A percentile compares a stretch with the other conserved stretches of the same genome.
Conservation (phyloP, 2,888 invertebrate genomes). For the Chymomyza fuscimana region DNA sequence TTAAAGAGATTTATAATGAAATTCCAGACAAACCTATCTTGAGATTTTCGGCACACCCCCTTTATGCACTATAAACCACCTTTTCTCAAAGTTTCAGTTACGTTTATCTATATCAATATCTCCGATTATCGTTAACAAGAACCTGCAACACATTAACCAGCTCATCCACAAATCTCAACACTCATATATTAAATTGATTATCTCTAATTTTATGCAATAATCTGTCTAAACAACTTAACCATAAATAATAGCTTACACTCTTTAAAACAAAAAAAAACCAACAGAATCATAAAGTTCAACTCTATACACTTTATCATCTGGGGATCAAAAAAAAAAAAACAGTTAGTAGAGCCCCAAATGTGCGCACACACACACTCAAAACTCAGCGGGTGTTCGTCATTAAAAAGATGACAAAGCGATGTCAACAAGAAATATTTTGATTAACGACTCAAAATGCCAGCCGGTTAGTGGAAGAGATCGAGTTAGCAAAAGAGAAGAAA, state of each 20-base stretch:
- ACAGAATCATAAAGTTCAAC: slow-evolving; percentile 2
- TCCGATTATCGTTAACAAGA: too few relatives aligned
- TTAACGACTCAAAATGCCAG: slow-evolving; percentile 60
- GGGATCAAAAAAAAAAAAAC: background rate
- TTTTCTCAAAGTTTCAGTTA: too few relatives aligned
- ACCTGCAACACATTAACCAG: background rate
- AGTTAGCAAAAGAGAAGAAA: slow-evolving; percentile 18
- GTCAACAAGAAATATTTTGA: slow-evolving; percentile 71
- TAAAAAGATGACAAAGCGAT: slow-evolving; percentile 69
- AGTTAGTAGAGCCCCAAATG: background rate
- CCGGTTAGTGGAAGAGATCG: slow-evolving; percentile 16
- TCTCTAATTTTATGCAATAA: background rate
- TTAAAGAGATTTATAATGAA: too few relatives aligned
- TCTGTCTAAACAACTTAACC: background rate
- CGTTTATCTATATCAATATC: too few relatives aligned
- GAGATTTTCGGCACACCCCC: too few relatives aligned
- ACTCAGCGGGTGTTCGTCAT: slow-evolving; percentile 63
- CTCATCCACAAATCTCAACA: background rate
- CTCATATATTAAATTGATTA: background rate
- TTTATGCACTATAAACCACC: too few relatives aligned
- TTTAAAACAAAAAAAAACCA: slow-evolving; percentile 7
- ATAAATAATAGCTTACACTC: background rate
- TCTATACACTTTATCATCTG: background rate
- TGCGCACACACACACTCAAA: slow-evolving; percentile 29
- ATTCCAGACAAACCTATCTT: too few relatives aligned